Base-by-base conservation (phyloP, 2,797 vertebrate species). In the Argya squamiceps region DNA sequence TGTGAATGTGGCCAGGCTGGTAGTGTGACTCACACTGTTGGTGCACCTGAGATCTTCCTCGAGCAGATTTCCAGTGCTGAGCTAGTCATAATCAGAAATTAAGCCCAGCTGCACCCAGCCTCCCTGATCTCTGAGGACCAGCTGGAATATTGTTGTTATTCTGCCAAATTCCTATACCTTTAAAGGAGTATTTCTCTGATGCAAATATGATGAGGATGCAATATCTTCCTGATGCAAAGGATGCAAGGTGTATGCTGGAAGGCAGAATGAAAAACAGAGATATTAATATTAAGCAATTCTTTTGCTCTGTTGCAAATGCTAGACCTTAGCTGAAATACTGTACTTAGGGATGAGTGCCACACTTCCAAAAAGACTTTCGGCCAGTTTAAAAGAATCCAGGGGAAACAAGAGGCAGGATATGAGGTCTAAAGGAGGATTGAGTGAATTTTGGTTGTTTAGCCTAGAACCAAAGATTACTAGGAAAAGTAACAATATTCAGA, bases 21-120 rank as follows among this genome's bases (percentile, higher is more conserved):
- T 32, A 27, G 27, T 10, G 27, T 27, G 37, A 32, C 44, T 36
- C 9, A 46, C 39, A 27, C 5, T 34, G 2, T 26, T 15, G 21
- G 34, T 39, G 8, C 30, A 13, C 22, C 53, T 19, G 50, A 23
- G 32, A 34, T 12, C 18, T 70, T 19, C 3, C 0, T 6, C 0
- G 0, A 59, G 46, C 24, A 60, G 39, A 34, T 46, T 26, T 34
- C 20, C 19, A 29, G 19, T 17, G 16, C 20, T 39, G n/a, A 52
- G 12, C 14, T 21, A 18, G 8, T 26, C 34, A 34, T 22, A 52
- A 34, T 15, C 14, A 47, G 53, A 74, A 12, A 16, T 16, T 27
- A 32, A 41, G 5, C 15, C n/a, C 41, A 74, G 21, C 30, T 41
- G 24, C 39, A 59, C 17, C 8, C 24, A 74, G 5, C 8, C 15